These are phyloP conservation scores for Leptothorax acervorum DNA, from an alignment of 2,888 invertebrate species.

Conservation along the genomic window DNA sequence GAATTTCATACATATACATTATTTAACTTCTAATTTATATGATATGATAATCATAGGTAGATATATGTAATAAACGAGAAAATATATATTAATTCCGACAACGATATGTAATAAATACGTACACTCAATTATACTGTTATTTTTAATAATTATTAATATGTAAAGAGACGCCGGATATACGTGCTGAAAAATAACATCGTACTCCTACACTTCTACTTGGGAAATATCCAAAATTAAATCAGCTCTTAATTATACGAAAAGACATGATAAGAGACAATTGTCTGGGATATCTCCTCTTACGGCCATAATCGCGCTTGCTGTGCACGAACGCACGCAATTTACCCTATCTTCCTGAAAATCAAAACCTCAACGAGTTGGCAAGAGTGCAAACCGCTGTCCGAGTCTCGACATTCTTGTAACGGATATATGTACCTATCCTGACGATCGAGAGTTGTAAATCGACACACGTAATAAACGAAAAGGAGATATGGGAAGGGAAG, in stretches of 20 bases:
- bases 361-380: constrained; percentile 64
- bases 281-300: background rate
- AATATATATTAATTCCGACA: too few species aligned
- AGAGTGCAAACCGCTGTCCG: constrained; percentile 69
- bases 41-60: background rate
- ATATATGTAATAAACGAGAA: too few species aligned
- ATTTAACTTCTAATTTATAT: background rate
- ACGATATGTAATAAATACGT: background rate
- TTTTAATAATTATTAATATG: constrained; percentile 1
- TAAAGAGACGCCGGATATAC: background rate
- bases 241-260: constrained; percentile 12
- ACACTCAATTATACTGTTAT: background rate
- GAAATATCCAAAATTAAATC: constrained; percentile 13
- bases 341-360: constrained; percentile 61
- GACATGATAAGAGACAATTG: background rate
- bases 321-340: constrained; percentile 23
- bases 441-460: constrained; percentile 70
- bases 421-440: constrained; percentile 67
- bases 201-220: background rate
- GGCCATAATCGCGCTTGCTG: constrained; percentile 22
- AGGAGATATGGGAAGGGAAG: constrained; percentile 7
- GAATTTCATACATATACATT: background rate
- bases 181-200: background rate
- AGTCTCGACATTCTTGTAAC: constrained; percentile 72
- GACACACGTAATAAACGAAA: constrained; percentile 75